Evolutionary conservation across 2,113 vertebrate genomes (phyloP), one percentile per base, ranked within the genome.

Genomic region (Lasiurus borealis): DNA sequence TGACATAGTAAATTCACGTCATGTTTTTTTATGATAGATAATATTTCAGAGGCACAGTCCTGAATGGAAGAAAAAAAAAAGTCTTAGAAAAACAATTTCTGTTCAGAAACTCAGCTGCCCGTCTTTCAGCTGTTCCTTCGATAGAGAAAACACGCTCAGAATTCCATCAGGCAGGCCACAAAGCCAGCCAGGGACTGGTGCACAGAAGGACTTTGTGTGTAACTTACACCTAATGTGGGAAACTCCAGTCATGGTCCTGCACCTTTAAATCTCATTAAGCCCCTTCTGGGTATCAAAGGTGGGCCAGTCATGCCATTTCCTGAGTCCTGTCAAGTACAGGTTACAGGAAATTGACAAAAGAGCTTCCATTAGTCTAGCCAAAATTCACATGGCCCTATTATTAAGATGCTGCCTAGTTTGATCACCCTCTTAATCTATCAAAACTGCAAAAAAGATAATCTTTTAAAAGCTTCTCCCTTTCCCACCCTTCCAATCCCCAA

Each of bases 261-360:
- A 95, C 77, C 95, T 97, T 97, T 89, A 96, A 97, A 96, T 96
- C 97, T 96, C 95, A 96, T 91, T 97, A 97, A 97, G 83, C 80
- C 90, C 85, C 88, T 90, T 91, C 71, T 83, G 88, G 95, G 96
- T 97, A 97, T 97, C 94, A 97, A 94, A 97, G 93, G 94, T 97
- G 93, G 95, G 89, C 96, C 90, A 29, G 66, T 95, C 29, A 0
- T 46, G 84, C 96, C 52, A 85, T 89, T 97, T 97, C 94, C 95
- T 96, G 95, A 90, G 89, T 81, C 95, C 97, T 97, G 97, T 96
- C 97, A 97, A 97, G 93, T 91, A 91, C 6, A 5, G 31, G 92
- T 89, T 78, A 15, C 50, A 1, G 64, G 71, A 93, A 97, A 88
- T 27, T 82, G 92, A 93, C 95, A 97, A 97, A 96, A 96, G 80